A percentile compares a stretch with the other conserved stretches of the same genome.
Evolutionary conservation across 2,888 invertebrate genomes (phyloP).

Genomic region (Chaitophorus viminalis): DNA sequence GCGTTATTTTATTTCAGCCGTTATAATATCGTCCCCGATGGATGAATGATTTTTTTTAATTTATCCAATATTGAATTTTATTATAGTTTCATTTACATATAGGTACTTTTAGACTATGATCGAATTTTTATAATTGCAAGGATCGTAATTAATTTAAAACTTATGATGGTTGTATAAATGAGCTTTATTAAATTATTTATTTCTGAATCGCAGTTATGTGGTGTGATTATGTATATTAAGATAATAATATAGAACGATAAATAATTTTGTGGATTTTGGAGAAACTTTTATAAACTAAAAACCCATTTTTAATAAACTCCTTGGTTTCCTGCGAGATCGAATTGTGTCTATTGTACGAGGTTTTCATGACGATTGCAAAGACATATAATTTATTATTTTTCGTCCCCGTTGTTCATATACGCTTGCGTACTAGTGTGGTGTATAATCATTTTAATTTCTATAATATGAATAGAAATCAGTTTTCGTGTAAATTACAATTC

Average conservation of each 20-base stretch:
- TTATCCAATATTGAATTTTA: background rate
- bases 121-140: background rate
- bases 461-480: background rate
- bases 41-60: background rate
- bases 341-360: too few relatives aligned
- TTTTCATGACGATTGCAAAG: background rate
- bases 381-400: background rate
- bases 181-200: conserved; percentile 14
- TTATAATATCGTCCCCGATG: background rate
- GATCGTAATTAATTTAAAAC: background rate
- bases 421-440: conserved; percentile 14
- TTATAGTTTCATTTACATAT: background rate
- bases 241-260: background rate
- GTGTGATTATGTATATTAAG: background rate
- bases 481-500: background rate
- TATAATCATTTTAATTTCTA: conserved; percentile 37
- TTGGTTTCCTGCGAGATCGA: conserved; percentile 5
- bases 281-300: background rate
- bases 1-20: background rate
- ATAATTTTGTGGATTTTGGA: background rate
- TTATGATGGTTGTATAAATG: background rate
- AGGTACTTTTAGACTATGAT: background rate
- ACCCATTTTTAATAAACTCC: conserved; percentile 14
- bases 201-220: background rate
- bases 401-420: background rate